phyloP scores from a whole-genome alignment of 2,797 vertebrate genomes.

The Prunella strophiata region DNA sequence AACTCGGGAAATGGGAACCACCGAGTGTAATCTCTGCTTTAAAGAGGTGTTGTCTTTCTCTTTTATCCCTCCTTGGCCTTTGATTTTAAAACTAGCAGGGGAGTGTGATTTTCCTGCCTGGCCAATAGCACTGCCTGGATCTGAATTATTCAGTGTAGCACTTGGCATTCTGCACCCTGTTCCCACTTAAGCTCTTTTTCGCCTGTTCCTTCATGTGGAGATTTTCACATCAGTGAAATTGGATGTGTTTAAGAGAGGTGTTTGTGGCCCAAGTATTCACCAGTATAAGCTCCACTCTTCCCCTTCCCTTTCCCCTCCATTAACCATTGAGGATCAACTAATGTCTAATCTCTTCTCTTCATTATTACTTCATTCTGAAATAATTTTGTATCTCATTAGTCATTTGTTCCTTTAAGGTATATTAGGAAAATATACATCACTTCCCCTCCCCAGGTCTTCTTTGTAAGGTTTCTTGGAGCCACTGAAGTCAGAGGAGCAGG shows the following conservation, averaged over 20 bases:
- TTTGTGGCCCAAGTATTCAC: constrained; percentile 11
- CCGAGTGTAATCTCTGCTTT: constrained; percentile 47
- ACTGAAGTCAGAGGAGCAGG: constrained; percentile 1
- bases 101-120: constrained; percentile 63
- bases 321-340: constrained; percentile 29
- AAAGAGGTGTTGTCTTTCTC: constrained; percentile 57
- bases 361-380: constrained; percentile 38
- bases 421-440: background rate
- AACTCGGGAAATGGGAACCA: constrained; percentile 36
- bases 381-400: constrained; percentile 28
- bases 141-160: constrained; percentile 63
- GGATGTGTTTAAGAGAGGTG: constrained; percentile 66
- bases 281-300: background rate
- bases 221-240: constrained; percentile 67
- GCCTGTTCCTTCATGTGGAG: constrained; percentile 63
- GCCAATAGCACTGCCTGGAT: constrained; percentile 42
- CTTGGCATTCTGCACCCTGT: constrained; percentile 61
- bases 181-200: constrained; percentile 65
- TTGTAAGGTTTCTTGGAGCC: background rate
- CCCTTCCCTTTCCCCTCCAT: constrained; percentile 21
- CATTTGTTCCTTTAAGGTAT: constrained; percentile 26
- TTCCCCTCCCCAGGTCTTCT: background rate
- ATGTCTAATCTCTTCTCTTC: constrained; percentile 26
- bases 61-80: constrained; percentile 50
- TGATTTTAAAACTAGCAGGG: constrained; percentile 66